A percentile compares a stretch with the other conserved stretches of the same genome.
These are phyloP conservation scores for Acrobasis repandana DNA, from an alignment of 2,888 invertebrate species.

Conservation along the genomic window DNA sequence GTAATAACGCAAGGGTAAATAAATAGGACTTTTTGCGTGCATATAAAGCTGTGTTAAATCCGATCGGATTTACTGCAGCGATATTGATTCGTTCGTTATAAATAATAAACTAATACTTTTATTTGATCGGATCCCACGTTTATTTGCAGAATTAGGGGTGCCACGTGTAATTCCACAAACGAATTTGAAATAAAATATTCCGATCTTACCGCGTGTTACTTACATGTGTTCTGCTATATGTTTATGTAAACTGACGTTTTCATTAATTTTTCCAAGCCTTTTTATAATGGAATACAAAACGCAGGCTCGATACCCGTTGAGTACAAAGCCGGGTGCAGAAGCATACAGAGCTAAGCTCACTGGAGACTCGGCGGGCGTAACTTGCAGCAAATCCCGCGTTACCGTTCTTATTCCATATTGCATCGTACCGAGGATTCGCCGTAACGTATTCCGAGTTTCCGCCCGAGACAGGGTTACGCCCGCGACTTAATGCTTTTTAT, in stretches of 20 bases:
- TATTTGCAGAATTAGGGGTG: neutral
- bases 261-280: constrained; percentile 51
- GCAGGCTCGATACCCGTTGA: constrained; percentile 47
- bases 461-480: constrained; percentile 45
- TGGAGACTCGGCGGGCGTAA: constrained; percentile 58
- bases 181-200: neutral
- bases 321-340: constrained; percentile 57
- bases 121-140: neutral
- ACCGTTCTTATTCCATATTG: constrained; percentile 65
- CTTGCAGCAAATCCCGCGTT: constrained; percentile 68
- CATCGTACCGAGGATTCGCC: constrained; percentile 57
- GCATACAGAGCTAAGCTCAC: constrained; percentile 55
- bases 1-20: constrained; percentile 30
- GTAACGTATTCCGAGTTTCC: constrained; percentile 64
- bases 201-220: neutral
- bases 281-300: constrained; percentile 63
- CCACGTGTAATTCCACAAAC: neutral
- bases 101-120: neutral
- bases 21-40: constrained; percentile 27
- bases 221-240: constrained; percentile 1
- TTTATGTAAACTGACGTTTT: constrained; percentile 43
- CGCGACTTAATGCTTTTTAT: constrained; percentile 73
- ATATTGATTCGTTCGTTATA: constrained; percentile 3
- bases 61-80: constrained; percentile 8
- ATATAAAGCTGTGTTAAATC: constrained; percentile 24